phyloP scores from a whole-genome alignment of 23 tunicate species.

The Styela plicata region DNA sequence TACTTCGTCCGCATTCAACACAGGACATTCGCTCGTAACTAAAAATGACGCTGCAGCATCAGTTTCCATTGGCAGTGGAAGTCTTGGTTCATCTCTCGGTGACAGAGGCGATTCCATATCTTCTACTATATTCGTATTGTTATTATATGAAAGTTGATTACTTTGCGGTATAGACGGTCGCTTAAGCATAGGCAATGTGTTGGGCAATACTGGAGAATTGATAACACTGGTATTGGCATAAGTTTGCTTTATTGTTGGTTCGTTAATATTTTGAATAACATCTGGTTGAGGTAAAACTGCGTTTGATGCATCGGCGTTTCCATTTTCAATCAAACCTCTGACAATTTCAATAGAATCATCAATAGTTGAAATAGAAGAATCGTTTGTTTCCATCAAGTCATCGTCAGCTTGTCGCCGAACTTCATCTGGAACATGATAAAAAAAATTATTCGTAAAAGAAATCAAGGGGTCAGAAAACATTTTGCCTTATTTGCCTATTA shows the following conservation, averaged over 20 bases:
- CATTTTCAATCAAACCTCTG: neutral
- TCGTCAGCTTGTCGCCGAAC: neutral
- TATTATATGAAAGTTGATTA: neutral
- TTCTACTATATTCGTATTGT: neutral
- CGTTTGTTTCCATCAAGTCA: neutral
- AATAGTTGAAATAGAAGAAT: neutral
- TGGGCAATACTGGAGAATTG: neutral
- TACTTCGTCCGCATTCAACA: constrained; percentile 81
- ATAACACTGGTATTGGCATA: neutral
- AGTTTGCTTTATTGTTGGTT: neutral
- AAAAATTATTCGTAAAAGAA: no score
- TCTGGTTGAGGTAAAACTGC: neutral
- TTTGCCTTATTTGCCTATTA: no score
- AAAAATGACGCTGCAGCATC: constrained; percentile 24
- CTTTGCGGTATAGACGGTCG: neutral
- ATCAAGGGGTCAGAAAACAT: no score
- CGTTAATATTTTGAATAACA: neutral
- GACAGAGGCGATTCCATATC: constrained; percentile 26
- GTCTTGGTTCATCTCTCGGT: constrained; percentile 31
- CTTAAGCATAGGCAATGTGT: neutral
- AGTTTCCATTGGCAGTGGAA: constrained; percentile 22
- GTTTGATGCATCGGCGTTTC: neutral
- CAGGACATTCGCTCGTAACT: constrained; percentile 74
- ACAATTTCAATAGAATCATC: neutral
- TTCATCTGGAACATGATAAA: neutral